Evolutionary conservation across 2,113 vertebrate genomes (phyloP), one percentile per base, ranked within the genome.

Genomic region (Megalops atlanticus): DNA sequence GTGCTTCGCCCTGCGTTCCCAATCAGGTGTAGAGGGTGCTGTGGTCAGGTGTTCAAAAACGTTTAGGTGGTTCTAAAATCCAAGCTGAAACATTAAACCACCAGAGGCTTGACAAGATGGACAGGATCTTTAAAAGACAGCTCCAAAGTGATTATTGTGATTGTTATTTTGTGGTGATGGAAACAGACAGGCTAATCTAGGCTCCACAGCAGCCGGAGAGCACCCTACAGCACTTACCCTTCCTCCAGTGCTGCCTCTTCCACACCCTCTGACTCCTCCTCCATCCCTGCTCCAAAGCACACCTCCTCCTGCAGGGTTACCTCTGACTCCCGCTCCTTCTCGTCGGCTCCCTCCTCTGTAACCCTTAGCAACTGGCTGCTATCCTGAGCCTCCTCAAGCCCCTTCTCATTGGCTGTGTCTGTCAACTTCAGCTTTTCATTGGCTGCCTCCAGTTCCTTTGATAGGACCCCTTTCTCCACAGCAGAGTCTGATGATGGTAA

Each of bases 151-250:
- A 35, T 38, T 16, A 40, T 39, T 40, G 11, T 18, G 27, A 58
- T n/a, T n/a, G 18, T 71, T 3, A 52, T 39, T 49, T 71, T 47
- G 69, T 71, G 69, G 10, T 74, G 38, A 36, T n/a, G 45, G 10
- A 41, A 71, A 72, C 3, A n/a, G 27, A 73, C 2, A 47, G 58
- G 31, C 41, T 33, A 36, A 36, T 69, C n/a, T 18, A 3, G 18
- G 31, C n/a, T 45, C n/a, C 58, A 68, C 47, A 68, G 38, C 35
- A 33, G 39, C 2, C 0, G 58, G 68, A 40, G 27, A 39, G 68
- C 39, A 8, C n/a, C 76, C 76, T 72, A 31, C 77, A 40, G 70
- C 36, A 86, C 88, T 89, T 89, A 89, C 88, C 84, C 39, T 69
- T 80, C 36, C 27, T 81, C 77, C 33, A 47, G 36, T 76, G 73